A percentile compares a stretch with the other conserved stretches of the same genome.
phyloP scores from a whole-genome alignment of 2,113 vertebrate genomes.

The Xenotilapia flavipinnis region DNA sequence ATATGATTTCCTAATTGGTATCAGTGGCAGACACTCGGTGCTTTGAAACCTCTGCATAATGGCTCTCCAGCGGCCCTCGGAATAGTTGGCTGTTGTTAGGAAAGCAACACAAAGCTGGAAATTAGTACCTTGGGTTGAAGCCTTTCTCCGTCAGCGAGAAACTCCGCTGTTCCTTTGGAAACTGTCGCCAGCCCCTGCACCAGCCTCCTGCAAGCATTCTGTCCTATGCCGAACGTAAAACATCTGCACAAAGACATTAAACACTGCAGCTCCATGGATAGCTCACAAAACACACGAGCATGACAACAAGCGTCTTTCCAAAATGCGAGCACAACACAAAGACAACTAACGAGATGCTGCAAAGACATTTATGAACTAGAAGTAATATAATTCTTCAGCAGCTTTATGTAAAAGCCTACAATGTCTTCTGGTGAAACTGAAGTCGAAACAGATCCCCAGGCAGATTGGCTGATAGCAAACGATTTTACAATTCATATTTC shows the following conservation, averaged over 20 bases:
- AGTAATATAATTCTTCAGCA: background rate
- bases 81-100: slow-evolving; percentile 23
- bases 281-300: background rate
- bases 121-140: slow-evolving; percentile 86
- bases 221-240: slow-evolving; percentile 89
- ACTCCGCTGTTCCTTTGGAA: slow-evolving; percentile 85
- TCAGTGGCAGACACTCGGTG: background rate
- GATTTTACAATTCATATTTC: background rate
- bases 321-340: background rate
- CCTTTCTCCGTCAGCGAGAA: slow-evolving; percentile 82
- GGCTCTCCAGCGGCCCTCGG: slow-evolving; percentile 14
- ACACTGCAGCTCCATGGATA: background rate
- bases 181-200: slow-evolving; percentile 79
- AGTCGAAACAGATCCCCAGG: background rate
- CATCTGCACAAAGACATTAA: slow-evolving; percentile 73
- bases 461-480: background rate
- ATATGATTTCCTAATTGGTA: slow-evolving; percentile 41
- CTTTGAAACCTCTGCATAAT: slow-evolving; percentile 36
- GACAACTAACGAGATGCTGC: background rate
- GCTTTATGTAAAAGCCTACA: background rate
- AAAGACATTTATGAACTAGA: background rate
- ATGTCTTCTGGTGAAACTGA: background rate
- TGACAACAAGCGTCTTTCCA: background rate
- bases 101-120: slow-evolving; percentile 29
- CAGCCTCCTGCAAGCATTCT: slow-evolving; percentile 81